Evolutionary conservation across 2,113 vertebrate species (phyloP), one percentile per base, ranked within the genome.

Genomic region (Andinoacara biseriatus): DNA sequence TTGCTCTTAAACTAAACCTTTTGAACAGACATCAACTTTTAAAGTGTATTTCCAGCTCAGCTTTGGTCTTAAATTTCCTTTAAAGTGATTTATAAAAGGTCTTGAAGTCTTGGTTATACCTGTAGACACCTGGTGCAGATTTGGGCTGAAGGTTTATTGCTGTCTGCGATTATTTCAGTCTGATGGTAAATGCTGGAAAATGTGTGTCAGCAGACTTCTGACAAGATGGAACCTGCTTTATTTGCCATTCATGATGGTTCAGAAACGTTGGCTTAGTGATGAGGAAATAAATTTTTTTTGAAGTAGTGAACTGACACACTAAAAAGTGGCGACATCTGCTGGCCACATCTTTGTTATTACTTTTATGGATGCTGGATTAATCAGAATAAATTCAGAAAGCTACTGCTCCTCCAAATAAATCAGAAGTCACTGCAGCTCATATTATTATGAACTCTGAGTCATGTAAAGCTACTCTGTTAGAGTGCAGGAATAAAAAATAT

Each of bases 221-320:
- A 14, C 24, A 52, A 8, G 67, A 1, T 3, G 2, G 26, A 33
- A 0, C 0, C n/a, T 26, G 5, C 46, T 1, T 72, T 72, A 31
- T 69, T 69, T 20, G 17, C 15, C 24, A 31, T 69, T 26, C 18
- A 17, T 13, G 43, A 69, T 20, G 10, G 65, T 52, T 49, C 10
- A 52, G 0, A 54, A 14, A 54, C 2, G 10, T 29, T n/a, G 67
- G 17, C 52, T 10, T 0, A 0, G 17, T 72, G 43, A 31, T 2
- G 15, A 24, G 33, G 38, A 76, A 58, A 10, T 18, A 31, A 14
- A 7, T 29, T 58, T 58, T 17, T n/a, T 40, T 35, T 60, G 10
- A 46, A 31, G 40, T 3, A 46, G 8, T 20, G 9, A 46, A 8
- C 24, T 29, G 38, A 13, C 17, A 5, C 18, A 9, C 8, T n/a